Evolutionary conservation across 2,113 vertebrate species (phyloP), one percentile per base, ranked within the genome.

Genomic region (Oceanodroma tethys): DNA sequence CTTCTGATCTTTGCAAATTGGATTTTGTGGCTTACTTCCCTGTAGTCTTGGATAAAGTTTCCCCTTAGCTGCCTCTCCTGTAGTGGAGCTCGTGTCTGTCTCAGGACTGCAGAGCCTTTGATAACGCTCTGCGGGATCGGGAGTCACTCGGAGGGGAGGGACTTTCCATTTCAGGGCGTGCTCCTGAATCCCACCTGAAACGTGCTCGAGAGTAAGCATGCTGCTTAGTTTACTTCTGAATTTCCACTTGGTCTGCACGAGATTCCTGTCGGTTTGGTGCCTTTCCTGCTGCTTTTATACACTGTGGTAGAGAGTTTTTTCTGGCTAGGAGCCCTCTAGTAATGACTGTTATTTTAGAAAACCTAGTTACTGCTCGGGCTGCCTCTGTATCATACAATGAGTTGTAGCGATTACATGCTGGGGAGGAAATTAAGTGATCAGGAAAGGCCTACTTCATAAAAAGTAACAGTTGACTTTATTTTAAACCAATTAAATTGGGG

Each of bases 1-100:
- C 82, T 36, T 30, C 90, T 93, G 59, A 95, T 86, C 91, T 91
- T 47, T 55, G 83, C 76, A 94, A 67, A 95, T 81, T 81, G 94
- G 76, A 91, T 95, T 97, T 84, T 73, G 67, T 89, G 68, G 83
- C 93, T 97, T 68, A 55, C 47, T 92, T 89, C 91, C 86, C 59
- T 84, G 80, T 86, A 65, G 63, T 76, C 67, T 55, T 88, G 93
- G 86, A 70, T 91, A 15, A 92, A 75, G 58, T 73, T 78, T 92
- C 81, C 48, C 93, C 42, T 48, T 50, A 83, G 75, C 91, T 86
- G 63, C 62, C 60, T 86, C 11, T 86, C 45, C 67, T 70, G 22
- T 16, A 26, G 50, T 9, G 26, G 40, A 62, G 59, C 67, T 88
- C 1, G 0, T 7, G 73, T 55, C 85, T 3, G 0, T 73, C 81